A percentile compares a stretch with the other conserved stretches of the same genome.
Evolutionary conservation across 2,797 vertebrate genomes (phyloP).

Genomic region (Melanotaenia maccullochi): DNA sequence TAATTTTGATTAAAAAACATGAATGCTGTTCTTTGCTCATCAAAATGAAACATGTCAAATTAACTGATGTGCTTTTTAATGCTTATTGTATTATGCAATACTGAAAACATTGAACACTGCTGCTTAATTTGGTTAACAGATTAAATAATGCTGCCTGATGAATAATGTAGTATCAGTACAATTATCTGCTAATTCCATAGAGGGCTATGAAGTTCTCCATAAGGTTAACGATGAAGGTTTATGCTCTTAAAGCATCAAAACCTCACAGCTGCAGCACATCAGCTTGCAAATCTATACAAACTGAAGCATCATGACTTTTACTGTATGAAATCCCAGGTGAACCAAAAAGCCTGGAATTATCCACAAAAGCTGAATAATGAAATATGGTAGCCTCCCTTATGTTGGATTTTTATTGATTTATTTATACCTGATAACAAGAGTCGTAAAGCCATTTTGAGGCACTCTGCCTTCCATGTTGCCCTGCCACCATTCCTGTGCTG

Average conservation of each 20-base stretch:
- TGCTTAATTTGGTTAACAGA: slow-evolving; percentile 28
- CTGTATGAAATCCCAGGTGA: slow-evolving; percentile 53
- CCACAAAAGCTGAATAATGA: slow-evolving; percentile 65
- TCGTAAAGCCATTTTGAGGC: slow-evolving; percentile 72
- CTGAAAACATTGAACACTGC: neutral
- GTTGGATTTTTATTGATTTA: slow-evolving; percentile 75
- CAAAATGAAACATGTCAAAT: neutral
- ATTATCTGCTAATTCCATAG: slow-evolving; percentile 22
- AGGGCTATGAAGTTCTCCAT: slow-evolving; percentile 35
- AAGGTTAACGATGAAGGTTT: slow-evolving; percentile 43
- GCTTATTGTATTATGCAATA: neutral
- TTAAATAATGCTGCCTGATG: slow-evolving; percentile 19
- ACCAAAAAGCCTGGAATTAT: slow-evolving; percentile 46
- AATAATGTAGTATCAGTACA: slow-evolving; percentile 16
- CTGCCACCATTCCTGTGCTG: slow-evolving; percentile 56
- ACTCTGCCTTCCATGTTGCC: slow-evolving; percentile 8
- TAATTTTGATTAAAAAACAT: neutral
- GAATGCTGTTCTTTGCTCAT: neutral
- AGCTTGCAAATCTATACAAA: slow-evolving; percentile 66
- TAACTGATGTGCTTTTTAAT: neutral
- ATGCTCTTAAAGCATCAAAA: slow-evolving; percentile 55
- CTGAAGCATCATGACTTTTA: slow-evolving; percentile 66
- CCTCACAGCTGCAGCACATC: slow-evolving; percentile 65
- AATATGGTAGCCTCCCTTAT: slow-evolving; percentile 58
- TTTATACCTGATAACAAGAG: slow-evolving; percentile 82